Conservation (phyloP, 1,140 invertebrate species). For the Drosophila hydei region DNA sequence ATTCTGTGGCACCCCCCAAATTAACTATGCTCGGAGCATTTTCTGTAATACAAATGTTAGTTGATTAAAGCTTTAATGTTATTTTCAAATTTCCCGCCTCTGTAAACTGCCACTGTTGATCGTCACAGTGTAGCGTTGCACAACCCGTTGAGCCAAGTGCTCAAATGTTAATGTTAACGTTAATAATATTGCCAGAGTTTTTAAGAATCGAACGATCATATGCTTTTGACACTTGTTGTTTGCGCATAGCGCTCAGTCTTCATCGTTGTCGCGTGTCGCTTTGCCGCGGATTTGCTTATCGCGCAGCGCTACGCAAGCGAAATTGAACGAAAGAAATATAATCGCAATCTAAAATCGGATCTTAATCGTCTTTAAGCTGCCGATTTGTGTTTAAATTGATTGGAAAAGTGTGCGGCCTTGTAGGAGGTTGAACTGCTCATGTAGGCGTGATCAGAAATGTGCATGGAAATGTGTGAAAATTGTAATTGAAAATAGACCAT, state of each 20-base stretch:
- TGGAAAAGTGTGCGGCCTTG: conserved; percentile 18
- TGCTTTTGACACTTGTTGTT: conserved; percentile 57
- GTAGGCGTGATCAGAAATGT: conserved; percentile 35
- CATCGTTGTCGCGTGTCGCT: conserved; percentile 43
- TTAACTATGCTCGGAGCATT: conserved; percentile 47
- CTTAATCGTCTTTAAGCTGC: conserved; percentile 18
- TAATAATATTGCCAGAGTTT: conserved; percentile 24
- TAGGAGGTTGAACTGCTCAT: conserved; percentile 1
- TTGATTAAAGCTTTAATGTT: conserved; percentile 1
- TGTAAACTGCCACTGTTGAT: conserved; percentile 17
- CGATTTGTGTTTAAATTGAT: conserved; percentile 21
- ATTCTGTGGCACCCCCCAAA: conserved; percentile 30
- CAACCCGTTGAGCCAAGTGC: background rate
- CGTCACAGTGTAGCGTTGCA: conserved; percentile 22
- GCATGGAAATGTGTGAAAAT: conserved; percentile 56
- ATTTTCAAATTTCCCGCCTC: background rate
- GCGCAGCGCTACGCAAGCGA: conserved; percentile 32
- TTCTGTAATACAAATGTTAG: conserved; percentile 54
- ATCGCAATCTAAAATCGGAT: conserved; percentile 26
- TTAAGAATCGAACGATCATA: conserved; percentile 28
- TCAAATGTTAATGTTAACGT: conserved; percentile 13
- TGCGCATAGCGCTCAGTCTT: conserved; percentile 28
- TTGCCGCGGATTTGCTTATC: conserved; percentile 41
- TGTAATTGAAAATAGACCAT: conserved; percentile 56
- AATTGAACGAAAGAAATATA: conserved; percentile 10